phyloP scores from a whole-genome alignment of 2,797 vertebrate species.

The Crypturellus tataupa region DNA sequence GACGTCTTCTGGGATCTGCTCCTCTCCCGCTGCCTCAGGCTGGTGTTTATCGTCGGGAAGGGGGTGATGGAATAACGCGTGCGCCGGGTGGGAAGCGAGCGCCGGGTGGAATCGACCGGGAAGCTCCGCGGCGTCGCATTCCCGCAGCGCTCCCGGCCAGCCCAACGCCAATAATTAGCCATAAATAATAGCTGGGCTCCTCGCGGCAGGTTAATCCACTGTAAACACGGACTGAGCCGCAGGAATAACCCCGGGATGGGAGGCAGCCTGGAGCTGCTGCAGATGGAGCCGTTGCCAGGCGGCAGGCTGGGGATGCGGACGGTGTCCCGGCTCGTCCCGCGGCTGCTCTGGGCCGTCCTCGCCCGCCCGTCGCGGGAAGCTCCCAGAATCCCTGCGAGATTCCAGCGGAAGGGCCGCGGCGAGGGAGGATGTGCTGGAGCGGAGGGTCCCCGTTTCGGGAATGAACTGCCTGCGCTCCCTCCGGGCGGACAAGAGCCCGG shows the following conservation, averaged over 20 bases:
- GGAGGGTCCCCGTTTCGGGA: neutral
- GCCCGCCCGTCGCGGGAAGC: too few species aligned
- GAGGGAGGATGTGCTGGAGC: fast-evolving
- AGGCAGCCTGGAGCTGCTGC: constrained; percentile 12
- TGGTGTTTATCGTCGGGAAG: neutral
- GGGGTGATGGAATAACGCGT: constrained; percentile 22
- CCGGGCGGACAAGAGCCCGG: fast-evolving
- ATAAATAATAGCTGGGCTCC: constrained; percentile 56
- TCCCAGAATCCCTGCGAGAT: fast-evolving
- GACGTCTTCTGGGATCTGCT: constrained; percentile 23
- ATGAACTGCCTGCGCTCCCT: fast-evolving
- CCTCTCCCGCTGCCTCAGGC: constrained; percentile 28
- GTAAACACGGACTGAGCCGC: constrained; percentile 15
- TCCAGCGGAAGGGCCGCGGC: fast-evolving
- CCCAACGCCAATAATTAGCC: constrained; percentile 32
- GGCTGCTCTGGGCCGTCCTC: neutral
- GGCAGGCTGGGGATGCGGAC: neutral
- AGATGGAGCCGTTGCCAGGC: neutral
- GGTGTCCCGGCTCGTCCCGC: neutral
- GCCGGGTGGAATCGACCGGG: constrained; percentile 18
- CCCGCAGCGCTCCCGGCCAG: constrained; percentile 6
- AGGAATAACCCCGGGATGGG: constrained; percentile 36
- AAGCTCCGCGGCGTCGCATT: constrained; percentile 1
- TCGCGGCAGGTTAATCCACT: constrained; percentile 47
- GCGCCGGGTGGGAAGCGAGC: neutral